Evolutionary conservation across 2,888 invertebrate genomes (phyloP).

Genomic region (Hirudinaria manillensis): DNA sequence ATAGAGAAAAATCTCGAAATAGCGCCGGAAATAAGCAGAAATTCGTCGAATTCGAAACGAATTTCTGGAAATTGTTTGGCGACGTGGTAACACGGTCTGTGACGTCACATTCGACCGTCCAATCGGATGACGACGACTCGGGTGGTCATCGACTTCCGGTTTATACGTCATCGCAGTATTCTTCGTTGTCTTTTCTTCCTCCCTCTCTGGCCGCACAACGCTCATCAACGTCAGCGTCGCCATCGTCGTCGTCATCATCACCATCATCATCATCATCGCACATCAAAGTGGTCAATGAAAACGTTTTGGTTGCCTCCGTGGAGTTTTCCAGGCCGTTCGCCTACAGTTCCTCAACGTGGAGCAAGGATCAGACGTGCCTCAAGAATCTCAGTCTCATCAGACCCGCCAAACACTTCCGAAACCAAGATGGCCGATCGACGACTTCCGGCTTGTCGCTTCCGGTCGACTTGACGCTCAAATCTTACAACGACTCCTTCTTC

Average conservation of each 20-base stretch:
- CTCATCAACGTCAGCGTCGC: neutral
- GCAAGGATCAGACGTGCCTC: conserved; percentile 33
- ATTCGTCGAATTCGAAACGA: neutral
- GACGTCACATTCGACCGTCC: neutral
- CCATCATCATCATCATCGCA: neutral
- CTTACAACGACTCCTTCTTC: neutral
- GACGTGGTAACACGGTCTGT: neutral
- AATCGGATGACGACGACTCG: neutral
- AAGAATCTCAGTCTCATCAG: conserved; percentile 36
- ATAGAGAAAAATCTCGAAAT: neutral
- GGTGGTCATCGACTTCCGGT: neutral
- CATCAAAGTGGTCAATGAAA: conserved; percentile 20
- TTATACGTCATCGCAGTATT: neutral
- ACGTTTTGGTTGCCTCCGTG: conserved; percentile 17
- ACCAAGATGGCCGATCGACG: neutral
- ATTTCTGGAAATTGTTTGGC: neutral
- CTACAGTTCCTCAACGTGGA: conserved; percentile 39
- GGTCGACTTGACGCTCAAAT: neutral
- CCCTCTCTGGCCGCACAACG: neutral
- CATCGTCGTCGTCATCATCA: neutral
- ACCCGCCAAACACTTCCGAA: neutral
- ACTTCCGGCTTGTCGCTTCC: neutral
- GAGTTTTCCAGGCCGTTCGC: conserved; percentile 45
- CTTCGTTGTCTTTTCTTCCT: neutral
- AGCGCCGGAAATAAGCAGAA: neutral